Conservation (phyloP, 2,113 vertebrate species). For the Vombatus ursinus region DNA sequence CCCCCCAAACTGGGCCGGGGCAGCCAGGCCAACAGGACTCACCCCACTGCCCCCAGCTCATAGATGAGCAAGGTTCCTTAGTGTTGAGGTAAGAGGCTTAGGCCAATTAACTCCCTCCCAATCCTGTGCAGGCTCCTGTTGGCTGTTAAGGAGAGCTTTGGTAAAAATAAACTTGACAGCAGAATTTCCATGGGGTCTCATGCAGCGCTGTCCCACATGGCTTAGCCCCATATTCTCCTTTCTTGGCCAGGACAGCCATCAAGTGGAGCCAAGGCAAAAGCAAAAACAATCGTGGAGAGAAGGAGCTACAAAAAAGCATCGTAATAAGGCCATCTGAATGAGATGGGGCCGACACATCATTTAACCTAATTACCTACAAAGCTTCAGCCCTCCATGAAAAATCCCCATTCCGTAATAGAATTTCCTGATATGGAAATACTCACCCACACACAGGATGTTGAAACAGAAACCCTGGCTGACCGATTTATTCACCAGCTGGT, state of each 20-base stretch:
- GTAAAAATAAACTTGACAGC: slow-evolving; percentile 43
- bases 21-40: background rate
- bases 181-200: slow-evolving; percentile 57
- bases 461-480: slow-evolving; percentile 99
- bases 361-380: slow-evolving; percentile 77
- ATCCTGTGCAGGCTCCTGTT: slow-evolving; percentile 35
- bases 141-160: background rate
- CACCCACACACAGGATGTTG: slow-evolving; percentile 99
- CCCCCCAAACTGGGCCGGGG: background rate
- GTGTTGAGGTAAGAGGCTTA: background rate
- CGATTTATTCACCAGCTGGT: slow-evolving; percentile 99
- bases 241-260: slow-evolving; percentile 44
- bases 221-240: slow-evolving; percentile 13
- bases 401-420: slow-evolving; percentile 77
- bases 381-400: slow-evolving; percentile 75
- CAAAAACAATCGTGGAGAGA: slow-evolving; percentile 30
- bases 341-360: slow-evolving; percentile 68
- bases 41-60: background rate
- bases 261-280: slow-evolving; percentile 56
- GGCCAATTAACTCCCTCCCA: slow-evolving; percentile 13
- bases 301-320: background rate
- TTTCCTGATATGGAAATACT: slow-evolving; percentile 88
- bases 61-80: slow-evolving; percentile 8
- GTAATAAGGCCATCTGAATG: background rate
- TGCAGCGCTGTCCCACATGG: slow-evolving; percentile 13